A percentile compares a stretch with the other conserved stretches of the same genome.
phyloP scores from a whole-genome alignment of 1,140 invertebrate genomes.

The Lanistes nyassanus region DNA sequence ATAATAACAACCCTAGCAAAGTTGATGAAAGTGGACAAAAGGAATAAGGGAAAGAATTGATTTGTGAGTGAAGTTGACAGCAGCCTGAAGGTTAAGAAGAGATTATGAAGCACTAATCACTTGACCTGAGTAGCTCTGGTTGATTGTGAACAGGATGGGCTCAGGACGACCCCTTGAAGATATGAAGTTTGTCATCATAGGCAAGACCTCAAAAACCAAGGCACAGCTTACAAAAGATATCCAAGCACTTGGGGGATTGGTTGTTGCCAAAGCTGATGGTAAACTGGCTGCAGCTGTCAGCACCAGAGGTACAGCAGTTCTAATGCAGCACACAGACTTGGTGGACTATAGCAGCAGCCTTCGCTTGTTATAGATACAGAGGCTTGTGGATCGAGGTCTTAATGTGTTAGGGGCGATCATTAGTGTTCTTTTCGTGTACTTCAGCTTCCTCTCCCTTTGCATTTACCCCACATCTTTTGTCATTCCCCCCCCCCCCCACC shows the following conservation, averaged over 20 bases:
- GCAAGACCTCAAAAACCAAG: slow-evolving; percentile 71
- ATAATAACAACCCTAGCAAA: too few relatives aligned
- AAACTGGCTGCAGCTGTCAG: slow-evolving; percentile 82
- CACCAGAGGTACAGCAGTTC: slow-evolving; percentile 70
- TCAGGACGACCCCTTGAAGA: slow-evolving; percentile 75
- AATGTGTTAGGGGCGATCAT: not conserved
- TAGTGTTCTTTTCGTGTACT: not conserved
- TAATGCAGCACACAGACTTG: too few relatives aligned
- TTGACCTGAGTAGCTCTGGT: not conserved
- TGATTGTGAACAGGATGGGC: not conserved
- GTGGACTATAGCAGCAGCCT: too few relatives aligned
- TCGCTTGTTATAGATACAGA: not conserved
- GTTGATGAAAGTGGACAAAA: too few relatives aligned
- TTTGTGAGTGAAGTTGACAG: too few relatives aligned
- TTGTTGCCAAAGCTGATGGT: slow-evolving; percentile 75
- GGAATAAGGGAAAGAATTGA: too few relatives aligned
- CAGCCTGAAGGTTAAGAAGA: too few relatives aligned
- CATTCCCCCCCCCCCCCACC: too few relatives aligned
- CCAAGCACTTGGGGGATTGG: slow-evolving; percentile 79
- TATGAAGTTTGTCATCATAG: slow-evolving; percentile 82
- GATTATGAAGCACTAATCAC: too few relatives aligned
- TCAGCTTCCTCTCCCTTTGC: not conserved
- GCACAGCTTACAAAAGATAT: slow-evolving; percentile 78
- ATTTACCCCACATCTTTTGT: too few relatives aligned
- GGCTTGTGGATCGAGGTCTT: not conserved